Evolutionary conservation across 2,113 vertebrate species (phyloP).

Genomic region (Microcebus murinus): DNA sequence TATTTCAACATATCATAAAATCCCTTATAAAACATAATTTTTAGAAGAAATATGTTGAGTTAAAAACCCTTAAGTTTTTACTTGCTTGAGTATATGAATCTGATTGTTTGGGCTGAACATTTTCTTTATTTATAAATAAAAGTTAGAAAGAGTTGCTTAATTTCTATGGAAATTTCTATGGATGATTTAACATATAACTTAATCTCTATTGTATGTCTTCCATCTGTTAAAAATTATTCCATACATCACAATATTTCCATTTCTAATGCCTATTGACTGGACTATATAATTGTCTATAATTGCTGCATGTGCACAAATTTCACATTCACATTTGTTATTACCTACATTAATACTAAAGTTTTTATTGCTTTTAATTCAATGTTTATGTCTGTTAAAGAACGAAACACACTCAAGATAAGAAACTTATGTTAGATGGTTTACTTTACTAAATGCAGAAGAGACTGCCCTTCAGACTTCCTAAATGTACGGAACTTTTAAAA

Average conservation of each 20-base stretch:
- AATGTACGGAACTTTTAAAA: background rate
- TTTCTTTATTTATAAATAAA: conserved; percentile 63
- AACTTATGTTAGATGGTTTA: background rate
- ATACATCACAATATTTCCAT: background rate
- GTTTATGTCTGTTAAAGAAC: background rate
- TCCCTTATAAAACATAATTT: background rate
- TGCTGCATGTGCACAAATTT: background rate
- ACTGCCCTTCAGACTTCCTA: background rate
- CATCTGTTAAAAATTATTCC: background rate
- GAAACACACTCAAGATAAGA: background rate
- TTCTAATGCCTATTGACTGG: background rate
- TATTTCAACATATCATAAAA: conserved; percentile 10
- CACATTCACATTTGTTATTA: background rate
- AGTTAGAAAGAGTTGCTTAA: background rate
- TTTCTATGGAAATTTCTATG: background rate
- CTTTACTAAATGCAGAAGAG: background rate
- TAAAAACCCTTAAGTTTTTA: background rate
- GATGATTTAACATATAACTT: background rate
- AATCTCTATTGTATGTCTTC: background rate
- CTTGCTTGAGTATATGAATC: background rate
- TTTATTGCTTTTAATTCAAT: conserved; percentile 2
- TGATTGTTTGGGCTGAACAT: background rate
- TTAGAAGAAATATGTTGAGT: background rate
- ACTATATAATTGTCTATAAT: background rate
- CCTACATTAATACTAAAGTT: background rate